Evolutionary conservation across 2,888 invertebrate genomes (phyloP).

Genomic region (Didymodactylos carnosus): DNA sequence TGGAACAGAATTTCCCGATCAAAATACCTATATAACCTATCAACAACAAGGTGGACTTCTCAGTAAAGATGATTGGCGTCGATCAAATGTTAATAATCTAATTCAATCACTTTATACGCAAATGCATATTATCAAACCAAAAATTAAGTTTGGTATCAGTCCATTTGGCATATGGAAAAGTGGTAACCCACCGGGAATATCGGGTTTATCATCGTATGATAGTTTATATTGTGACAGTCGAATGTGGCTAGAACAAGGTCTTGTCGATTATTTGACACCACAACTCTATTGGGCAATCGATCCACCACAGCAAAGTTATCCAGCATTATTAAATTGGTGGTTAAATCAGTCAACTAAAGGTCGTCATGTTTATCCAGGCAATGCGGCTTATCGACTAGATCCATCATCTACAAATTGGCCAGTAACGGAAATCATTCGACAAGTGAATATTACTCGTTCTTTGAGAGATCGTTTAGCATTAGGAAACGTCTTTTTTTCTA

Average conservation of each 20-base stretch:
- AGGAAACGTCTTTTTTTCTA: slow-evolving; percentile 3
- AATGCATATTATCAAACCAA: slow-evolving; percentile 19
- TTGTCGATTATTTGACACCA: slow-evolving; percentile 26
- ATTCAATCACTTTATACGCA: slow-evolving; percentile 19
- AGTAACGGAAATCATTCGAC: slow-evolving; percentile 20
- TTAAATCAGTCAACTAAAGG: slow-evolving; percentile 19
- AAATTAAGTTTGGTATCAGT: slow-evolving; percentile 24
- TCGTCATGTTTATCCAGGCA: slow-evolving; percentile 23
- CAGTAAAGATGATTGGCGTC: slow-evolving; percentile 22
- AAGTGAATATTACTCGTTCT: slow-evolving; percentile 18
- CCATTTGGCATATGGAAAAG: slow-evolving; percentile 29
- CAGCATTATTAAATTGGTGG: slow-evolving; percentile 27
- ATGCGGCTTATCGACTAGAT: slow-evolving; percentile 19
- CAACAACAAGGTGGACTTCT: slow-evolving; percentile 20
- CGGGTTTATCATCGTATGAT: slow-evolving; percentile 18
- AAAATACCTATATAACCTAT: slow-evolving; percentile 22
- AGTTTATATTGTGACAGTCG: slow-evolving; percentile 24
- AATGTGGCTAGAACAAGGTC: slow-evolving; percentile 24
- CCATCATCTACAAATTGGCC: slow-evolving; percentile 20
- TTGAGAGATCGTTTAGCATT: not conserved
- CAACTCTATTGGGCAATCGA: slow-evolving; percentile 29
- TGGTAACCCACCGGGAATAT: slow-evolving; percentile 20
- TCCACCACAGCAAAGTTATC: slow-evolving; percentile 25
- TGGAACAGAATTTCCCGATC: slow-evolving; percentile 23
- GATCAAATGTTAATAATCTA: slow-evolving; percentile 23